Evolutionary conservation across 2,888 invertebrate species (phyloP).

Genomic region (Bembecia ichneumoniformis): DNA sequence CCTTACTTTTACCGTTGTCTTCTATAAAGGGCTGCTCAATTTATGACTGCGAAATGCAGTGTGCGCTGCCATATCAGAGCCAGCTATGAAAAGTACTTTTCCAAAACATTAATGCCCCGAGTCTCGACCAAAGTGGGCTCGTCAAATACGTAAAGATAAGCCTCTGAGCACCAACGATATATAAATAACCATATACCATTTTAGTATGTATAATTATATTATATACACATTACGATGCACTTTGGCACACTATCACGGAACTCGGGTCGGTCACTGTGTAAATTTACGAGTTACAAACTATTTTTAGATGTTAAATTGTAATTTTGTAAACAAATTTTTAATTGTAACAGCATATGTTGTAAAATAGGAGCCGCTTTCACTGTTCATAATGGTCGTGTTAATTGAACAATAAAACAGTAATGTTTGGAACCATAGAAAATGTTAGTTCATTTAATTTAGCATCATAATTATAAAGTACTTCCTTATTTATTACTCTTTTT

Average conservation of each 20-base stretch:
- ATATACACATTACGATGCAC: not conserved
- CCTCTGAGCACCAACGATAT: too few species aligned
- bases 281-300: not conserved
- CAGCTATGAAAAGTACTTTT: too few species aligned
- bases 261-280: not conserved
- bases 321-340: not conserved
- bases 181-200: too few species aligned
- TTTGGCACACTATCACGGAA: not conserved
- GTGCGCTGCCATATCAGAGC: too few species aligned
- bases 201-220: too few species aligned
- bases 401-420: not conserved
- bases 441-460: slow-evolving; percentile 1
- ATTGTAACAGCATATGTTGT: not conserved
- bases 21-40: too few species aligned
- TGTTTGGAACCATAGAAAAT: too few species aligned
- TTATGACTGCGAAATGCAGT: too few species aligned
- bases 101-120: too few species aligned
- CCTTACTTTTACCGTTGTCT: too few species aligned
- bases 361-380: slow-evolving; percentile 8
- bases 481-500: not conserved
- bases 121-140: too few species aligned
- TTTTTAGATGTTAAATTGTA: not conserved
- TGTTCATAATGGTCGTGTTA: slow-evolving; percentile 3
- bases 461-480: not conserved
- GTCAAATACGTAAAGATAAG: too few species aligned